A percentile compares a stretch with the other conserved stretches of the same genome.
Evolutionary conservation across 2,113 vertebrate species (phyloP).

Genomic region (Neolamprologus falcicula): DNA sequence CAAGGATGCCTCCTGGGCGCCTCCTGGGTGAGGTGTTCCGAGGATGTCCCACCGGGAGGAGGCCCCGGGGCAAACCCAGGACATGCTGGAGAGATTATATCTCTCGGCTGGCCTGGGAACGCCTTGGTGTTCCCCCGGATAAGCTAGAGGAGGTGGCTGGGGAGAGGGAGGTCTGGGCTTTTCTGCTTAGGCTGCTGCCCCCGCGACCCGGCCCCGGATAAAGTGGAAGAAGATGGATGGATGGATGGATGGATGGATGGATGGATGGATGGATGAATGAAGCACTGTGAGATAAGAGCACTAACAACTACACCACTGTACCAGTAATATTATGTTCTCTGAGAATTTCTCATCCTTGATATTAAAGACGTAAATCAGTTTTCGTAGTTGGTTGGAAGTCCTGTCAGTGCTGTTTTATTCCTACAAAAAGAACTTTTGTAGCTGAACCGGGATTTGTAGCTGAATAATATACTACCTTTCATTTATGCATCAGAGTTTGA

Average conservation of each 20-base stretch:
- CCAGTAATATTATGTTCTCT: not conserved
- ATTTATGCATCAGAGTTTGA: not conserved
- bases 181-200: not conserved
- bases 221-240: not conserved
- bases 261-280: not conserved
- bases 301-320: not conserved
- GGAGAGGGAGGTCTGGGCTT: not conserved
- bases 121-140: not conserved
- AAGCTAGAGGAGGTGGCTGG: not conserved
- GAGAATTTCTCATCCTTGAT: not conserved
- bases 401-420: not conserved
- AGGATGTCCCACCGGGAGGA: not conserved
- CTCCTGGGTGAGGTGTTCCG: not conserved
- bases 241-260: accelerated
- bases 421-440: not conserved
- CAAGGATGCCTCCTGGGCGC: not conserved
- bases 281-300: not conserved
- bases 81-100: not conserved
- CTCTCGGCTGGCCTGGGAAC: not conserved
- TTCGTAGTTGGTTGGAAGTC: not conserved
- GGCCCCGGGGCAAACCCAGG: not conserved
- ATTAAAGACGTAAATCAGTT: not conserved
- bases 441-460: not conserved
- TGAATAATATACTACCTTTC: not conserved
- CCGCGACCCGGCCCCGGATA: accelerated